Evolutionary conservation across 2,888 invertebrate species (phyloP).

Genomic region (Drosophila acutilabella): DNA sequence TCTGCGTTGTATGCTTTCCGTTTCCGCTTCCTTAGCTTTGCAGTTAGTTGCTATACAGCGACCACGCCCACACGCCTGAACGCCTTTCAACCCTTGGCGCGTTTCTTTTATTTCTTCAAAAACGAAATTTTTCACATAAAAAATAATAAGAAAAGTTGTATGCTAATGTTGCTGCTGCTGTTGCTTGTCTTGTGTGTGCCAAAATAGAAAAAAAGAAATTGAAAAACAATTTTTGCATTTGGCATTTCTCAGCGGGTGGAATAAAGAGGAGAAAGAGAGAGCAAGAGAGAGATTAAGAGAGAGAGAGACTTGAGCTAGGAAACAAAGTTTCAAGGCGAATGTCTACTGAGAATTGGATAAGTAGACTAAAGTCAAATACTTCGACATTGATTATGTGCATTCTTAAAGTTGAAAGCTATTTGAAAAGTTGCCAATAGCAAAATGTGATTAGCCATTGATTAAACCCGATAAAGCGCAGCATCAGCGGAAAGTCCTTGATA

Average conservation of each 20-base stretch:
- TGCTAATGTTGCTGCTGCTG: slow-evolving; percentile 66
- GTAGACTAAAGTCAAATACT: slow-evolving; percentile 64
- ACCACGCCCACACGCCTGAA: slow-evolving; percentile 8
- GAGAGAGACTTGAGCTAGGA: neutral
- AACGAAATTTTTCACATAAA: slow-evolving; percentile 76
- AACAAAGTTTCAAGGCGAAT: slow-evolving; percentile 38
- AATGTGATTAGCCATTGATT: slow-evolving; percentile 47
- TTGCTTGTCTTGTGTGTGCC: slow-evolving; percentile 57
- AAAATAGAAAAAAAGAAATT: slow-evolving; percentile 69
- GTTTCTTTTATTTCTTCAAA: slow-evolving; percentile 34
- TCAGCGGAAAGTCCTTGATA: slow-evolving; percentile 9
- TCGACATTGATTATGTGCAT: slow-evolving; percentile 55
- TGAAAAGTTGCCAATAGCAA: slow-evolving; percentile 43
- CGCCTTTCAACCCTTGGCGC: slow-evolving; percentile 49
- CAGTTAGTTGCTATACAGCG: slow-evolving; percentile 62
- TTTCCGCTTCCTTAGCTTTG: slow-evolving; percentile 79
- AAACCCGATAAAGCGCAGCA: neutral
- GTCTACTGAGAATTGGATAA: slow-evolving; percentile 48
- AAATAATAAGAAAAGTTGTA: slow-evolving; percentile 80
- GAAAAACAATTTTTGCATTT: slow-evolving; percentile 76
- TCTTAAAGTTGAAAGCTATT: slow-evolving; percentile 40
- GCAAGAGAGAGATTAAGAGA: neutral
- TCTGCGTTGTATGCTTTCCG: slow-evolving; percentile 79
- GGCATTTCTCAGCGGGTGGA: slow-evolving; percentile 52
- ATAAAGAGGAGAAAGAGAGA: neutral